phyloP scores from a whole-genome alignment of 2,113 vertebrate genomes.

The Trachemys scripta region DNA sequence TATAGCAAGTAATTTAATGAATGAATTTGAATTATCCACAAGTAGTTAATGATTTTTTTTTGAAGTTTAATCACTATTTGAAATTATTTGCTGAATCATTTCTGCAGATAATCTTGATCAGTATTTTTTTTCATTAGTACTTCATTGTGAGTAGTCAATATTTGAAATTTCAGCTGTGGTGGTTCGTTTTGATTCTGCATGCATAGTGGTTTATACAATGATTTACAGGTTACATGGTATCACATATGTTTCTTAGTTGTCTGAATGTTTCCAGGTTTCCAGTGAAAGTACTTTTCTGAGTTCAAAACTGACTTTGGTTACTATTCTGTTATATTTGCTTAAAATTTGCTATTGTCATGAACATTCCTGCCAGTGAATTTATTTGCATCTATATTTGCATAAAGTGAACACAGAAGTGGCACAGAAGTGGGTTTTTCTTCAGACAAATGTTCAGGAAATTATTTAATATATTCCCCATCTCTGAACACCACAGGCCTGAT shows the following conservation, averaged over 20 bases:
- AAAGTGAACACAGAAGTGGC: background rate
- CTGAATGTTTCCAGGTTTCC: background rate
- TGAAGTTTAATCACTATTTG: background rate
- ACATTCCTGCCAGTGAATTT: background rate
- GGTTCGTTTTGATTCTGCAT: background rate
- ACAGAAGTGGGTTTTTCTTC: background rate
- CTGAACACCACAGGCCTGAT: background rate
- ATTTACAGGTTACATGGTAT: background rate
- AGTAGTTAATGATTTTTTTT: background rate
- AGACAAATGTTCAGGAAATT: background rate
- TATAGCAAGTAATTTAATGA: background rate
- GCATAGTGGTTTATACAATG: background rate
- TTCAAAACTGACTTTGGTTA: background rate
- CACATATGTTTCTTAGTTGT: background rate
- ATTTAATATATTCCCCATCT: background rate
- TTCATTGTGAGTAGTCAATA: background rate
- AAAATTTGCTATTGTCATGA: background rate
- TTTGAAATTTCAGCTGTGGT: background rate
- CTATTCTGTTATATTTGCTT: background rate
- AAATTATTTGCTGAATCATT: background rate
- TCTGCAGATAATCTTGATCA: background rate
- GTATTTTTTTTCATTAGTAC: background rate
- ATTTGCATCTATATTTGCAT: background rate
- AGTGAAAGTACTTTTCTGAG: background rate
- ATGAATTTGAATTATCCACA: background rate